phyloP scores from a whole-genome alignment of 2,113 vertebrate species.

The Cynocephalus volans region DNA sequence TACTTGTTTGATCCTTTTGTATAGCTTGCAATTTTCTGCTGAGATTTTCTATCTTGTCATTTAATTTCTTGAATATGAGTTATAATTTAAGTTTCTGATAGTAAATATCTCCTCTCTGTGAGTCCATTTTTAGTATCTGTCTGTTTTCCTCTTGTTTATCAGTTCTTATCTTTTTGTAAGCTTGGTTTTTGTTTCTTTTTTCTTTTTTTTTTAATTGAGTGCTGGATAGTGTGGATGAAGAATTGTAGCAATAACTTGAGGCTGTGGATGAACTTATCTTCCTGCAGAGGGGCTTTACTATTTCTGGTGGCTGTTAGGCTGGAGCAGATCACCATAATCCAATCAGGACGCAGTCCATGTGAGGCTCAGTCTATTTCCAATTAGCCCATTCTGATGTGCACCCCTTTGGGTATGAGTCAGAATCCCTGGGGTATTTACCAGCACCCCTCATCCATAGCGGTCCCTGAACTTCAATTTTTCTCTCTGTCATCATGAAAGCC shows the following conservation, averaged over 20 bases:
- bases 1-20: background rate
- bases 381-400: background rate
- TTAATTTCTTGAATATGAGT: constrained; percentile 31
- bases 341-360: too few relatives aligned
- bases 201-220: background rate
- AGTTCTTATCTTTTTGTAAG: background rate
- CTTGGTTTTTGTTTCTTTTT: background rate
- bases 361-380: background rate
- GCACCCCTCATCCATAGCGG: background rate
- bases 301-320: background rate
- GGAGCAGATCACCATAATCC: background rate
- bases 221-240: background rate
- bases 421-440: background rate
- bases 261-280: background rate
- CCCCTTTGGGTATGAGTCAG: background rate
- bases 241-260: background rate
- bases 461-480: background rate
- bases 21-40: background rate
- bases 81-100: background rate
- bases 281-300: background rate
- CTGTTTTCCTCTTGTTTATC: background rate
- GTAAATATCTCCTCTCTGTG: background rate
- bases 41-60: constrained; percentile 2
- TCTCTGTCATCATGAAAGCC: background rate
- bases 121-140: background rate